phyloP scores from a whole-genome alignment of 2,888 invertebrate species.

The Venusia cambrica region DNA sequence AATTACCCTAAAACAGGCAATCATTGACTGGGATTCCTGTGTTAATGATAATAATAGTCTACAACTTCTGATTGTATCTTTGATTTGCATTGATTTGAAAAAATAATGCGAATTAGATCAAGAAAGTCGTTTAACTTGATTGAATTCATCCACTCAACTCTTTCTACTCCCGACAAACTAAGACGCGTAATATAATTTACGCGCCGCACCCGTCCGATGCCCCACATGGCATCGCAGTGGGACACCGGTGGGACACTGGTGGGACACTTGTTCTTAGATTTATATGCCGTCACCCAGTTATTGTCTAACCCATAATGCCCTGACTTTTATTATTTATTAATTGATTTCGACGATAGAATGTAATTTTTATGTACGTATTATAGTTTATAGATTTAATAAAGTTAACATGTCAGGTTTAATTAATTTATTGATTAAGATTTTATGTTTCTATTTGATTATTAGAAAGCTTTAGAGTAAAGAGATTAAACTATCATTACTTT shows the following conservation, averaged over 20 bases:
- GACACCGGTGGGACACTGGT: conserved; percentile 37
- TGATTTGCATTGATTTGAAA: no score
- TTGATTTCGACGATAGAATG: conserved; percentile 50
- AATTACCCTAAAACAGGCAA: no score
- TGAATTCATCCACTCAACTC: conserved; percentile 8
- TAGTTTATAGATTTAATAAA: conserved; percentile 26
- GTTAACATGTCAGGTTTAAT: conserved; percentile 25
- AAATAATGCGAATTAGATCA: no score
- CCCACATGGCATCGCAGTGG: conserved; percentile 28
- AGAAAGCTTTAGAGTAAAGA: conserved; percentile 25
- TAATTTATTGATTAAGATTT: conserved; percentile 29
- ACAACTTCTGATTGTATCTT: no score
- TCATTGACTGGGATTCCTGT: no score
- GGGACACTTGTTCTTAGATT: conserved; percentile 56
- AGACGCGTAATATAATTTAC: conserved; percentile 44
- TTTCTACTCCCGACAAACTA: conserved; percentile 18
- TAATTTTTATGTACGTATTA: conserved; percentile 33
- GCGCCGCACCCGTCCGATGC: conserved; percentile 37
- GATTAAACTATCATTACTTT: conserved; percentile 17
- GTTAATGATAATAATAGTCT: no score
- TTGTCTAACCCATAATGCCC: conserved; percentile 47
- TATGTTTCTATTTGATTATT: conserved; percentile 24
- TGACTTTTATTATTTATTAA: conserved; percentile 64
- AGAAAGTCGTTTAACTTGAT: no score
- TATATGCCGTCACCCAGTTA: conserved; percentile 46